Percentiles rank a stretch among this genome's conserved stretches.
Conservation (phyloP, 2,113 vertebrate genomes). For the Crotalus tigris region DNA sequence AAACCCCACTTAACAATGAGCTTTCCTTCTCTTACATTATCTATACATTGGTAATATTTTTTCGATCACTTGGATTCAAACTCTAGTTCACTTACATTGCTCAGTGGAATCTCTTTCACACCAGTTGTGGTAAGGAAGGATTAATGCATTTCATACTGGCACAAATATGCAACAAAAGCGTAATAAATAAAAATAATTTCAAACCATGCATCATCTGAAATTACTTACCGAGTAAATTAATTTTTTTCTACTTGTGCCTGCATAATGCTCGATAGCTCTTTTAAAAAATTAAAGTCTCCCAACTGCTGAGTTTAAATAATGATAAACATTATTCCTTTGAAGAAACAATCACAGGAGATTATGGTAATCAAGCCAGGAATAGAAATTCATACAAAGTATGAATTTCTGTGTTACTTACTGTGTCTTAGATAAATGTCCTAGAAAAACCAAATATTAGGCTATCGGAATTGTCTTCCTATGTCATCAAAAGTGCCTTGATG, state of each 20-base stretch:
- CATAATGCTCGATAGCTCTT: constrained; percentile 1
- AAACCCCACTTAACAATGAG: background rate
- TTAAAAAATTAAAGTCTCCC: constrained; percentile 17
- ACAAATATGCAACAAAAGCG: background rate
- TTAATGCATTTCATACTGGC: background rate
- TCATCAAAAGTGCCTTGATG: constrained; percentile 41
- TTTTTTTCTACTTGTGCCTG: background rate
- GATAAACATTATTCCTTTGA: constrained; percentile 59
- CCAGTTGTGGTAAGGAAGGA: background rate
- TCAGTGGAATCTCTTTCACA: background rate
- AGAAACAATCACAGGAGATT: constrained; percentile 62
- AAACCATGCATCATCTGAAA: constrained; percentile 3
- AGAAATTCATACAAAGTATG: constrained; percentile 56
- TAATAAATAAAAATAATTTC: constrained; percentile 20
- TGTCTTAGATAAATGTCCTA: constrained; percentile 32
- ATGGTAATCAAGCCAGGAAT: constrained; percentile 57
- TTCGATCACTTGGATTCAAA: background rate
- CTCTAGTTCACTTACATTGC: background rate
- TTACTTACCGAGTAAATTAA: constrained; percentile 21
- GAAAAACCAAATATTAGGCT: constrained; percentile 34
- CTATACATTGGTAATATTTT: background rate
- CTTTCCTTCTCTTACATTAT: background rate
- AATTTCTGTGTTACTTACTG: constrained; percentile 1
- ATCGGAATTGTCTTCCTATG: constrained; percentile 45
- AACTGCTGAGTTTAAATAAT: constrained; percentile 56